Conservation (phyloP, 2,797 vertebrate genomes). For the Nothura maculosa region DNA sequence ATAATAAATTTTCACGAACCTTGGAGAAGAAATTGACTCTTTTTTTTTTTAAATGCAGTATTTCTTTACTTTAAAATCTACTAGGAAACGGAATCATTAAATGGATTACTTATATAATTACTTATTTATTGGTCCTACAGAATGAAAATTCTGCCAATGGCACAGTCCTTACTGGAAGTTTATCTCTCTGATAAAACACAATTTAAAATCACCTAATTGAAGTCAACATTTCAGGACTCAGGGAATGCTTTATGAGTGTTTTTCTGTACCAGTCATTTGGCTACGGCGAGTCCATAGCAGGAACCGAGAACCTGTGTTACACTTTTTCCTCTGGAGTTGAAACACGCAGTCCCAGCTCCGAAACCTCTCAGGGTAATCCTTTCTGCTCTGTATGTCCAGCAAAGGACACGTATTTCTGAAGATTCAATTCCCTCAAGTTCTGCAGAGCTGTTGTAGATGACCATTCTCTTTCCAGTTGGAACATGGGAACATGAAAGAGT, state of each 20-base stretch:
- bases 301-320: neutral
- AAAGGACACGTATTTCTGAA: neutral
- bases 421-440: neutral
- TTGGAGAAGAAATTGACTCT: neutral
- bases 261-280: neutral
- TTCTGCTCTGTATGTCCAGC: neutral
- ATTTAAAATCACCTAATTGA: neutral
- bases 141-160: constrained; percentile 6
- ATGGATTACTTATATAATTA: neutral
- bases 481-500: neutral
- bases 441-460: neutral
- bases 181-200: neutral
- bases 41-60: neutral
- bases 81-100: neutral
- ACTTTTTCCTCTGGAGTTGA: neutral
- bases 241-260: neutral
- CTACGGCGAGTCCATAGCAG: neutral
- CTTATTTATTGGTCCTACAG: neutral
- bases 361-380: neutral
- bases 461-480: neutral
- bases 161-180: neutral
- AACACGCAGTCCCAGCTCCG: neutral
- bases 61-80: neutral
- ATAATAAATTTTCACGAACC: neutral
- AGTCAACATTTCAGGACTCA: neutral